These are phyloP conservation scores for Drosophila trapezifrons DNA, from an alignment of 1,140 invertebrate species.

Conservation along the genomic window DNA sequence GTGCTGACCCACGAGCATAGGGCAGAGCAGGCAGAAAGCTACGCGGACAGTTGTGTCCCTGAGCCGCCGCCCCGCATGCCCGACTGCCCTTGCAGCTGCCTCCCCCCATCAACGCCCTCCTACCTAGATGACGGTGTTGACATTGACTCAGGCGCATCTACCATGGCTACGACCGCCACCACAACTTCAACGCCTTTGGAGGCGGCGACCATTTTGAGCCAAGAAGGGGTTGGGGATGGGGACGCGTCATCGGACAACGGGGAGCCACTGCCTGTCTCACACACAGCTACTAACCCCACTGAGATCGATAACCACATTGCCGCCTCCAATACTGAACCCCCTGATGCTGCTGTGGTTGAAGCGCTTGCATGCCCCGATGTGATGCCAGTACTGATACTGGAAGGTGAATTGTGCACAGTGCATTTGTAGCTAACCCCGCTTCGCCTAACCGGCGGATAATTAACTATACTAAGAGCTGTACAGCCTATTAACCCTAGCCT, in stretches of 20 bases:
- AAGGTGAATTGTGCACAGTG: slow-evolving; percentile 80
- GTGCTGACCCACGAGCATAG: slow-evolving; percentile 66
- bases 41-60: slow-evolving; percentile 62
- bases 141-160: slow-evolving; percentile 34
- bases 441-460: slow-evolving; percentile 30
- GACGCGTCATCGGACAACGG: slow-evolving; percentile 21
- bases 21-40: slow-evolving; percentile 9
- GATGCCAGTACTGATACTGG: slow-evolving; percentile 83
- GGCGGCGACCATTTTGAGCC: slow-evolving; percentile 34
- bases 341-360: slow-evolving; percentile 35
- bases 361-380: slow-evolving; percentile 82
- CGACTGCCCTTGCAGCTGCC: slow-evolving; percentile 77
- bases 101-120: slow-evolving; percentile 25
- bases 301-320: slow-evolving; percentile 54
- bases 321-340: slow-evolving; percentile 30
- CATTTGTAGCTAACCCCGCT: slow-evolving; percentile 55
- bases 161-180: slow-evolving; percentile 8
- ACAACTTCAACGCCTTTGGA: slow-evolving; percentile 36
- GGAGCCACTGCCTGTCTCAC: slow-evolving; percentile 9
- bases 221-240: slow-evolving; percentile 21
- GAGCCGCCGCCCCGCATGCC: slow-evolving; percentile 82
- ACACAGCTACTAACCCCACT: slow-evolving; percentile 37
- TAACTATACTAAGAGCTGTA: slow-evolving; percentile 61
- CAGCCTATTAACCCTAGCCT: slow-evolving; percentile 40
- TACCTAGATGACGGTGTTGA: slow-evolving; percentile 39